Evolutionary conservation across 1,140 invertebrate genomes (phyloP).

Genomic region (Leptopilina boulardi): DNA sequence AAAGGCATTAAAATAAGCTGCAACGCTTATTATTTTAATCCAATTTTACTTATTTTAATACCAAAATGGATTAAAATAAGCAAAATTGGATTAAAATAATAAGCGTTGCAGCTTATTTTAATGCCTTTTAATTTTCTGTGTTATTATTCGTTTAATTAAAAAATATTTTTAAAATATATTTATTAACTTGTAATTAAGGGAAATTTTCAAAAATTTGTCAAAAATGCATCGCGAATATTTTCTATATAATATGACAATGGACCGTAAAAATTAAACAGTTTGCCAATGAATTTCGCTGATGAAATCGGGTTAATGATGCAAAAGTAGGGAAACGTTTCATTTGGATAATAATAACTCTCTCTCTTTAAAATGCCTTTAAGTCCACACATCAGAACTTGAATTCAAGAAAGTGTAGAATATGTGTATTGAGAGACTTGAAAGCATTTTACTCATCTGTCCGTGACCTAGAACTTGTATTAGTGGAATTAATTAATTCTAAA

Average conservation of each 20-base stretch:
- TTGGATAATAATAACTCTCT: constrained; percentile 50
- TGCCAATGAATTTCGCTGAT: neutral
- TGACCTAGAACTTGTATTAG: constrained; percentile 48
- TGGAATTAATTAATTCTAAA: constrained; percentile 12
- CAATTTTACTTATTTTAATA: no score
- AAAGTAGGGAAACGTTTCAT: constrained; percentile 52
- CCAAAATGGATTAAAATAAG: no score
- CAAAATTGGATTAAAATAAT: no score
- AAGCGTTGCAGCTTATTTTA: no score
- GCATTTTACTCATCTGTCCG: constrained; percentile 22
- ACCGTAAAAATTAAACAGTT: neutral
- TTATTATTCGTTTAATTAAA: no score
- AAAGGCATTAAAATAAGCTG: no score
- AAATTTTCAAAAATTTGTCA: neutral
- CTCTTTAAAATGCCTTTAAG: constrained; percentile 37
- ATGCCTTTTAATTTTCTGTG: no score
- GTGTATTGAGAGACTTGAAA: neutral
- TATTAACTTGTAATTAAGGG: neutral
- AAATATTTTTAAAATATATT: no score
- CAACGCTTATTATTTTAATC: no score
- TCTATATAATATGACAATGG: neutral
- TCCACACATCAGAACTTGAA: constrained; percentile 13
- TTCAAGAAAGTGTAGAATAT: constrained; percentile 45
- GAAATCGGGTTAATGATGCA: constrained; percentile 56
- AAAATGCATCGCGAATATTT: neutral